Evolutionary conservation across 2,888 invertebrate species (phyloP), one percentile per base, ranked within the genome.

Genomic region (Sturmia bella): DNA sequence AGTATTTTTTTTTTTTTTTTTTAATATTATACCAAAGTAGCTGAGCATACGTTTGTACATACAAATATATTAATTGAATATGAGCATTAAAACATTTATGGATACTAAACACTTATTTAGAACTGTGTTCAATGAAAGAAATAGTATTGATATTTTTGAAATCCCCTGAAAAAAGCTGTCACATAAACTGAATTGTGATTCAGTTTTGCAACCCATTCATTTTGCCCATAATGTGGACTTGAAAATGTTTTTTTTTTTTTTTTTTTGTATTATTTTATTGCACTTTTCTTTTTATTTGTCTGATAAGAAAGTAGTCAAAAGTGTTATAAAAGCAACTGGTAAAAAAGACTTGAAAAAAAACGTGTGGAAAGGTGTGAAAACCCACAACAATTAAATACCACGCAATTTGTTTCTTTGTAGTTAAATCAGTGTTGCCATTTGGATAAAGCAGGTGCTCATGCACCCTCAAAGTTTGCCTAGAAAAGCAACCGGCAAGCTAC

Each of bases 231-330:
- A n/a, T n/a, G n/a, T n/a, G n/a, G n/a, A n/a, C n/a, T n/a, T n/a
- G n/a, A n/a, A n/a, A 39, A 73, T 41, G 2, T 59, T 50, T 68
- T 56, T 11, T 15, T 56, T 63, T 48, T 32, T 24, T 17, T 43
- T 61, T 39, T 41, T 64, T 64, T 32, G 4, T 41, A 9, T 43
- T 56, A 43, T 15, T 45, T 21, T 19, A 1, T 17, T 21, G 19
- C 13, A 37, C 32, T 13, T 24, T 56, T 19, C 37, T 39, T 2
- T n/a, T 17, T 59, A 39, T 37, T 54, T 54, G 64, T 3, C 43
- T 37, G 68, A 76, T 68, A 69, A 76, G 50, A 76, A 76, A 76
- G 37, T 41, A 69, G 61, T 76, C 12, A 43, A 75, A 32, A 43
- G 50, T 68, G 41, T 66, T 21, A 32, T 32, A 24, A 76, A 43